These are phyloP conservation scores for Nothobranchius furzeri DNA, from an alignment of 2,113 vertebrate genomes.

Conservation along the genomic window DNA sequence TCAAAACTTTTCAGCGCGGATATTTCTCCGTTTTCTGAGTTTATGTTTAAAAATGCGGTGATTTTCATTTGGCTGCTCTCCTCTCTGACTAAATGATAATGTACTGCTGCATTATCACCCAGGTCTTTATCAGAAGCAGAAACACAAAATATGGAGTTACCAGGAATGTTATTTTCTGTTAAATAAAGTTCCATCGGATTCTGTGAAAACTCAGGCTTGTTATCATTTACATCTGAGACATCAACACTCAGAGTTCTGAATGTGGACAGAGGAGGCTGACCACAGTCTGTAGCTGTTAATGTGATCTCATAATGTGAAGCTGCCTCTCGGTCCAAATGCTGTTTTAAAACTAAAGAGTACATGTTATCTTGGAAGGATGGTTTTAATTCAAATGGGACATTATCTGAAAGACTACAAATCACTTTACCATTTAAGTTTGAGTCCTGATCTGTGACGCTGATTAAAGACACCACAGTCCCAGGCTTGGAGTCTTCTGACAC, in stretches of 20 bases:
- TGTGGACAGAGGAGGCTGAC: slow-evolving; percentile 55
- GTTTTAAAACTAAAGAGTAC: slow-evolving; percentile 64
- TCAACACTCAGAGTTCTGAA: slow-evolving; percentile 56
- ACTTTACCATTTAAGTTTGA: slow-evolving; percentile 67
- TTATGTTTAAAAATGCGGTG: slow-evolving; percentile 66
- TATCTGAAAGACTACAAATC: slow-evolving; percentile 42
- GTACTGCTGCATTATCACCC: slow-evolving; percentile 62
- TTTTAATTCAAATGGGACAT: slow-evolving; percentile 70
- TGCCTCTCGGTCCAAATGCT: slow-evolving; percentile 62
- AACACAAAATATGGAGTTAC: slow-evolving; percentile 55
- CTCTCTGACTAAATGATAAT: slow-evolving; percentile 49
- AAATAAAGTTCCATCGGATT: slow-evolving; percentile 70
- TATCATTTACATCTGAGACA: slow-evolving; percentile 77
- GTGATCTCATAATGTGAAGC: slow-evolving; percentile 60
- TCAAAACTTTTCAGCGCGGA: slow-evolving; percentile 72
- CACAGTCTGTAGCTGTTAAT: slow-evolving; percentile 65
- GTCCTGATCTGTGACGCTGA: slow-evolving; percentile 71
- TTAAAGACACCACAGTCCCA: slow-evolving; percentile 71
- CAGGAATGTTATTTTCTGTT: slow-evolving; percentile 67
- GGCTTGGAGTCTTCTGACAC: slow-evolving; percentile 64
- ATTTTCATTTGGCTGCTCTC: background rate
- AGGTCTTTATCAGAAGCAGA: slow-evolving; percentile 65
- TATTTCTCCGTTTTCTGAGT: slow-evolving; percentile 67
- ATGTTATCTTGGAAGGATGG: slow-evolving; percentile 72
- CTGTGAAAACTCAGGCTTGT: slow-evolving; percentile 50